Base-by-base conservation (phyloP, 23 tunicate species). In the Trididemnum miniatum region DNA sequence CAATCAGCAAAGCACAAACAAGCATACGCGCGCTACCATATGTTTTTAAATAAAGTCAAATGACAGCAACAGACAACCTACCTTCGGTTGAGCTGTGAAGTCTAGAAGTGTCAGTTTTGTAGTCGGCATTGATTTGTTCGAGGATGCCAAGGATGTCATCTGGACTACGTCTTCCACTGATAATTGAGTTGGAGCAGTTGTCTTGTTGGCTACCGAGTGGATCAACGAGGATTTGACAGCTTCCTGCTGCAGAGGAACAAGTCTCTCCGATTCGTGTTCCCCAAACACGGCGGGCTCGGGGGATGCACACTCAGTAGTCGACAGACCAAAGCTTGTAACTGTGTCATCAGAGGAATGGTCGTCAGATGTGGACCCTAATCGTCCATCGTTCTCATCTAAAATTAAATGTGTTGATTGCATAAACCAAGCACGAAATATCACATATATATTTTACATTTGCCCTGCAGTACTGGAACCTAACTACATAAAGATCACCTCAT, bases 161-260 rank as follows among this genome's bases (percentile, higher is more conserved):
- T 65, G 44, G 71, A 64, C 49, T n/a, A 23, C 39, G n/a, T 0
- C 26, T 29, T 67, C 37, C 74, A 23, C 20, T 0, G 66, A 33
- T 40, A 35, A 0, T 79, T 77, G 84, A 38, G 52, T 20, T 44
- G 73, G 57, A 84, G 35, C 36, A 40, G 34, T 77, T 34, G 84
- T 26, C 83, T 33, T 32, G 35, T 80, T 65, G 27, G 51, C 82
- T 65, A 65, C 65, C 71, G 85, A 92, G 91, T 79, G 97, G 97
- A 92, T 92, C 97, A 83, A 84, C 91, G 84, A 36, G 37, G 80
- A 75, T 50, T 86, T 92, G 91, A 87, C 97, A 92, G 97, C 91
- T 82, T 92, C 97, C 97, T 92, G 97, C 97, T 92, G 97, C 97
- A 76, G 97, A 92, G 97, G 97, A 86, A 31, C 57, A 59, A 62